Conservation (phyloP, 1,140 invertebrate genomes). For the Caenorhabditis remanei region DNA sequence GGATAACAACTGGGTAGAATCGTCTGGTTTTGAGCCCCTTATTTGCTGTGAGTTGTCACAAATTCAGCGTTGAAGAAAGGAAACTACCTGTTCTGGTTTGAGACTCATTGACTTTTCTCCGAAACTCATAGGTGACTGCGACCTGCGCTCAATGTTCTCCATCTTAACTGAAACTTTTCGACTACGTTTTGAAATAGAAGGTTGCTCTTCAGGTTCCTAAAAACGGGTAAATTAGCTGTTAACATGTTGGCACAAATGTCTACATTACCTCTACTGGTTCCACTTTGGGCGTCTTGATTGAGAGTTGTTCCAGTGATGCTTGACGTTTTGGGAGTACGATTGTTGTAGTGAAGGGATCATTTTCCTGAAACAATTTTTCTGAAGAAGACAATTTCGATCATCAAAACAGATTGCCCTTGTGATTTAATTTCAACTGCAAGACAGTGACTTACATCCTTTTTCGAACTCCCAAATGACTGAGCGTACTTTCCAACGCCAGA, state of each 20-base stretch:
- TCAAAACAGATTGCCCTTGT: too few species aligned
- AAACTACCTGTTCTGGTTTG: constrained; percentile 8
- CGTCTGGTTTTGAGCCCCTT: too few species aligned
- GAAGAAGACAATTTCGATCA: too few species aligned
- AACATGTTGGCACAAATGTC: too few species aligned
- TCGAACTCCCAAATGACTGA: constrained; percentile 16
- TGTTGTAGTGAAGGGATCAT: not conserved
- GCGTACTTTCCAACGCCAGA: not conserved
- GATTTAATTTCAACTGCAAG: too few species aligned
- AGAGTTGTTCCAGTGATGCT: not conserved
- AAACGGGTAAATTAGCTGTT: not conserved
- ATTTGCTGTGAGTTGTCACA: too few species aligned
- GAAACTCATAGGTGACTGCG: constrained; percentile 30
- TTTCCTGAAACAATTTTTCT: not conserved
- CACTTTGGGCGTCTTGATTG: not conserved
- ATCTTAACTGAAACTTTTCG: not conserved
- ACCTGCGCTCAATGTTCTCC: not conserved
- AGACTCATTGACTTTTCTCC: constrained; percentile 29
- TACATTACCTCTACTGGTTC: not conserved
- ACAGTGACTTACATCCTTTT: too few species aligned
- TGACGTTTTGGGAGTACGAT: constrained; percentile 10
- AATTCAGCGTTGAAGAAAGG: not conserved
- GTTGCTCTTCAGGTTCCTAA: not conserved
- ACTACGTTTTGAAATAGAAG: not conserved
- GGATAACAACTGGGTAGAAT: not conserved